These are phyloP conservation scores for Neostethus bicornis DNA, from an alignment of 2,797 vertebrate genomes.

Conservation along the genomic window DNA sequence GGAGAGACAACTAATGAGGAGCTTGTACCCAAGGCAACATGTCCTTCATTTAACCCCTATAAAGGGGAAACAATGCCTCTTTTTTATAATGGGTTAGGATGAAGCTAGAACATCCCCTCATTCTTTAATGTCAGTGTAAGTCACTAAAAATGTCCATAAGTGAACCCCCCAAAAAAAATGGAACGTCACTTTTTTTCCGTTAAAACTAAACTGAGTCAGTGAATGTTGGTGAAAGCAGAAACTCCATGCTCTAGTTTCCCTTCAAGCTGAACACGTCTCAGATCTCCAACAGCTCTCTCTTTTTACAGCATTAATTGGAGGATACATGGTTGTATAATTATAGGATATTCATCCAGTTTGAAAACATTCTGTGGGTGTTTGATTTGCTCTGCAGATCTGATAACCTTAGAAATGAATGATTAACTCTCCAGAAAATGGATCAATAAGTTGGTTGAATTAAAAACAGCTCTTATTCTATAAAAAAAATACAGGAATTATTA, in stretches of 20 bases:
- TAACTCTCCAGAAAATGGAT: slow-evolving; percentile 31
- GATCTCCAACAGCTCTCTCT: slow-evolving; percentile 1
- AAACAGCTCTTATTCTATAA: no score
- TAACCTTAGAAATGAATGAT: slow-evolving; percentile 38
- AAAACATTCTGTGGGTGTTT: background rate
- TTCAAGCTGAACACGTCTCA: slow-evolving; percentile 13
- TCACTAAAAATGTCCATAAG: background rate
- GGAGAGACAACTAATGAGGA: slow-evolving; percentile 30
- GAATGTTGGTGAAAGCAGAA: slow-evolving; percentile 32
- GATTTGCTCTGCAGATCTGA: slow-evolving; percentile 23
- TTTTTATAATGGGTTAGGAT: slow-evolving; percentile 1
- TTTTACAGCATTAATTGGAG: slow-evolving; percentile 3
- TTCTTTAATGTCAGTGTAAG: background rate
- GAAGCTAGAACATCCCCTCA: slow-evolving; percentile 5
- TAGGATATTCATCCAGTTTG: background rate
- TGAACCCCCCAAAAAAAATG: slow-evolving; percentile 20
- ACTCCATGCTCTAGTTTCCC: slow-evolving; percentile 17
- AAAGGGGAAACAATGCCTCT: slow-evolving; percentile 19
- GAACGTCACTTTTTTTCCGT: slow-evolving; percentile 14
- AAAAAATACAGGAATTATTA: no score
- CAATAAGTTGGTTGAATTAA: slow-evolving; percentile 35
- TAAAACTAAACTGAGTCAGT: slow-evolving; percentile 23
- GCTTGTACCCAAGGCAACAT: slow-evolving; percentile 45
- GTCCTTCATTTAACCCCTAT: slow-evolving; percentile 30
- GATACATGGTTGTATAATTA: background rate